Conservation (phyloP, 2,888 invertebrate genomes). For the Brenthis daphne region DNA sequence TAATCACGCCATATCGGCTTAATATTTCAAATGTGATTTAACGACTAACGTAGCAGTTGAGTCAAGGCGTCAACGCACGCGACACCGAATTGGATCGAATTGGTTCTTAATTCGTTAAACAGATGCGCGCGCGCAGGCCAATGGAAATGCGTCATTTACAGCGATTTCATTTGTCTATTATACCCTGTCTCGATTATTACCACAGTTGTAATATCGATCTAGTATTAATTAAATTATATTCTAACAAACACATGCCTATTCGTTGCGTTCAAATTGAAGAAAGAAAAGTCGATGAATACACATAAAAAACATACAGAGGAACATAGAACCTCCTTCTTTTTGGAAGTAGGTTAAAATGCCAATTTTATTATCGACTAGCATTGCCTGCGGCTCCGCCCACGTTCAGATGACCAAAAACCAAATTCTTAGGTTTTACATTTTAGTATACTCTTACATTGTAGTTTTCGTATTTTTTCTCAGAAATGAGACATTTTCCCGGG, state of each 20-base stretch:
- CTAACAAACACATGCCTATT: neutral
- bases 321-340: no score
- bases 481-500: no score
- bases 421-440: no score
- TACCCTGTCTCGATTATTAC: slow-evolving; percentile 40
- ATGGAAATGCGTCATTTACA: slow-evolving; percentile 53
- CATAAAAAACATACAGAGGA: no score
- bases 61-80: slow-evolving; percentile 47
- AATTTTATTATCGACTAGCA: no score
- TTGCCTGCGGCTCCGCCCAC: no score
- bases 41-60: slow-evolving; percentile 14
- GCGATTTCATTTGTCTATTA: slow-evolving; percentile 62
- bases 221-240: neutral
- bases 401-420: no score
- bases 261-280: no score
- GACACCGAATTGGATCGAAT: slow-evolving; percentile 42
- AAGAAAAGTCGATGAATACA: no score
- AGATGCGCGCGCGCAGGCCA: slow-evolving; percentile 65
- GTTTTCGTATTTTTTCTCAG: no score
- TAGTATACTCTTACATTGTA: no score
- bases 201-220: slow-evolving; percentile 33
- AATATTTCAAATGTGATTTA: slow-evolving; percentile 1
- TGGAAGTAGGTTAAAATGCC: no score
- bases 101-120: slow-evolving; percentile 65
- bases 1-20: neutral